Conservation (phyloP, 1,140 invertebrate species). For the Aleiodes sp. region DNA sequence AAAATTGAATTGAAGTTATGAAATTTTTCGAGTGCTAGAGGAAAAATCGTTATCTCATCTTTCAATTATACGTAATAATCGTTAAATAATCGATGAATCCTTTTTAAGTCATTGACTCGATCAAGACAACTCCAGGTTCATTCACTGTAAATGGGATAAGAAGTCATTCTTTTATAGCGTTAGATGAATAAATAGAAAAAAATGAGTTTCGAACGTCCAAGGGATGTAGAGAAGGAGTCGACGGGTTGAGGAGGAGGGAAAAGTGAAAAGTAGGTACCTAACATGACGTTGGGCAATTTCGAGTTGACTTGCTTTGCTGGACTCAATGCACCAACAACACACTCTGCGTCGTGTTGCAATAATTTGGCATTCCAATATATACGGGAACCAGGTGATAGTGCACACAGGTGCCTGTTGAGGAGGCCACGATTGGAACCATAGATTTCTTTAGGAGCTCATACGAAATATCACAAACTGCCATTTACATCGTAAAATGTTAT, state of each 20-base stretch:
- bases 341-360: conserved; percentile 54
- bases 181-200: background rate
- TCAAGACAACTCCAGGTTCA: too few species aligned
- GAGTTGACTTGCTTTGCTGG: conserved; percentile 46
- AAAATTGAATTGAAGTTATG: background rate
- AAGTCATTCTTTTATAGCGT: too few species aligned
- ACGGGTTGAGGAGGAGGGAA: conserved; percentile 39
- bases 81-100: too few species aligned
- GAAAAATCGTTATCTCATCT: background rate
- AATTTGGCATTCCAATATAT: conserved; percentile 62
- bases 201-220: background rate
- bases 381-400: conserved; percentile 7
- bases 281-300: conserved; percentile 54
- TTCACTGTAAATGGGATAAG: too few species aligned
- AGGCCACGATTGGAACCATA: conserved; percentile 19
- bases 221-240: conserved; percentile 2
- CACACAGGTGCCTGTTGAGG: conserved; percentile 15
- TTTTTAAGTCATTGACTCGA: too few species aligned
- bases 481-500: background rate
- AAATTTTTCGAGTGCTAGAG: background rate
- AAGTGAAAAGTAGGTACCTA: conserved; percentile 55
- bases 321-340: conserved; percentile 46
- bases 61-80: too few species aligned
- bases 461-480: background rate
- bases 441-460: background rate